A percentile compares a stretch with the other conserved stretches of the same genome.
phyloP scores from a whole-genome alignment of 2,888 invertebrate species.

The Gerris lacustris region DNA sequence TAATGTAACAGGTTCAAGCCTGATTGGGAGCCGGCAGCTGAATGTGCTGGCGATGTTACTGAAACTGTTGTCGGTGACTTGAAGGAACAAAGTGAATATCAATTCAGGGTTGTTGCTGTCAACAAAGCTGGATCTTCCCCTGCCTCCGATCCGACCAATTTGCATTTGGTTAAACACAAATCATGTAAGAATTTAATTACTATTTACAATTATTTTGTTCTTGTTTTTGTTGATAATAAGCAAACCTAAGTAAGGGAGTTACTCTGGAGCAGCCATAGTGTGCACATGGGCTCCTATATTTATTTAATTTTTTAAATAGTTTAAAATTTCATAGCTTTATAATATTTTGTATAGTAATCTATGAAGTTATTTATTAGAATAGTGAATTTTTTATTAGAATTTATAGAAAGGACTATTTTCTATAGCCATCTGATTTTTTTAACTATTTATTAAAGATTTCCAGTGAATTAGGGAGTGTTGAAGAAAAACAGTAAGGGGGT shows the following conservation, averaged over 20 bases:
- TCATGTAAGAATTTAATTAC: slow-evolving; percentile 52
- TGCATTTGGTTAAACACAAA: slow-evolving; percentile 78
- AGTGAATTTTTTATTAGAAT: too few relatives aligned
- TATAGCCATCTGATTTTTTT: too few relatives aligned
- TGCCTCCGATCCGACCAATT: slow-evolving; percentile 79
- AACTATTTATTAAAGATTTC: background rate
- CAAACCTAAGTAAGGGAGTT: background rate
- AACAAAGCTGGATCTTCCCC: slow-evolving; percentile 87
- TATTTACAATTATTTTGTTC: background rate
- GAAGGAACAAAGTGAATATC: slow-evolving; percentile 81
- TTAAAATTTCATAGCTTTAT: too few relatives aligned
- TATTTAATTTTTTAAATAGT: too few relatives aligned
- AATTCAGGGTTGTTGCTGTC: slow-evolving; percentile 80
- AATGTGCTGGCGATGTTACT: slow-evolving; percentile 61
- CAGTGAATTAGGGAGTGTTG: background rate
- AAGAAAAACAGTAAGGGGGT: background rate
- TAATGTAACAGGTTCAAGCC: slow-evolving; percentile 44
- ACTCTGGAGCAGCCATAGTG: too few relatives aligned
- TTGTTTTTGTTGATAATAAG: slow-evolving; percentile 8
- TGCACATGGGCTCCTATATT: too few relatives aligned
- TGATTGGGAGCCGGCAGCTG: slow-evolving; percentile 81
- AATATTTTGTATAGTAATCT: too few relatives aligned
- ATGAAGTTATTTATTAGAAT: too few relatives aligned
- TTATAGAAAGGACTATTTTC: too few relatives aligned
- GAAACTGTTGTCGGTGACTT: slow-evolving; percentile 59